A percentile compares a stretch with the other conserved stretches of the same genome.
These are phyloP conservation scores for Chrysocyon brachyurus DNA, from an alignment of 2,797 vertebrate genomes.

Conservation along the genomic window DNA sequence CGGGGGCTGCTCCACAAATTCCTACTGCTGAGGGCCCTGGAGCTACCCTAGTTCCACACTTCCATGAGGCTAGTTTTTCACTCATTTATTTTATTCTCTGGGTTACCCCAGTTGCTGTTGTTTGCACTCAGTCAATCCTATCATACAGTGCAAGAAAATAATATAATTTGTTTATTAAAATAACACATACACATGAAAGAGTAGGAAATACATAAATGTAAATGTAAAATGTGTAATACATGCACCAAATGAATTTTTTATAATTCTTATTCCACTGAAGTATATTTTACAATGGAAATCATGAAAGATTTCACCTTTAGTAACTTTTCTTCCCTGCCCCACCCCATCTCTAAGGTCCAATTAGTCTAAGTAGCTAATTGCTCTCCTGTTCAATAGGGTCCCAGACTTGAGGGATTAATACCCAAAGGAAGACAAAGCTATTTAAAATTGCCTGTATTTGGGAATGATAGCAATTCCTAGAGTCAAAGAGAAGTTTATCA, in stretches of 20 bases:
- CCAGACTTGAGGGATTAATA: background rate
- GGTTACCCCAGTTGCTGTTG: background rate
- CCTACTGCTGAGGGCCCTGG: background rate
- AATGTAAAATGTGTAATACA: background rate
- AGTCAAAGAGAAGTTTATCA: background rate
- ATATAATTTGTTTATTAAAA: background rate
- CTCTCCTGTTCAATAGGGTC: background rate
- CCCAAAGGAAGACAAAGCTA: conserved; percentile 41
- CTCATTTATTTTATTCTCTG: background rate
- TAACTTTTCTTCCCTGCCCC: background rate
- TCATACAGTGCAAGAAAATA: background rate
- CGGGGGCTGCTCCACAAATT: background rate
- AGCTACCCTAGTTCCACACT: background rate
- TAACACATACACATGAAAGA: background rate
- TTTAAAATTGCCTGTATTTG: background rate
- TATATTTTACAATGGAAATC: background rate
- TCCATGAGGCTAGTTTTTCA: background rate
- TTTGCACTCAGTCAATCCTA: background rate
- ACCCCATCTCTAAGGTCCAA: background rate
- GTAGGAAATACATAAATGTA: background rate
- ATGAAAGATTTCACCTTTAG: background rate
- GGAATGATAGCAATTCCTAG: background rate
- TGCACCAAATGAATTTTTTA: background rate
- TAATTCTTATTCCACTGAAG: background rate
- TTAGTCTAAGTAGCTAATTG: conserved; percentile 14